A percentile compares a stretch with the other conserved stretches of the same genome.
phyloP scores from a whole-genome alignment of 1,140 invertebrate genomes.

The Drosophila bifasciata region DNA sequence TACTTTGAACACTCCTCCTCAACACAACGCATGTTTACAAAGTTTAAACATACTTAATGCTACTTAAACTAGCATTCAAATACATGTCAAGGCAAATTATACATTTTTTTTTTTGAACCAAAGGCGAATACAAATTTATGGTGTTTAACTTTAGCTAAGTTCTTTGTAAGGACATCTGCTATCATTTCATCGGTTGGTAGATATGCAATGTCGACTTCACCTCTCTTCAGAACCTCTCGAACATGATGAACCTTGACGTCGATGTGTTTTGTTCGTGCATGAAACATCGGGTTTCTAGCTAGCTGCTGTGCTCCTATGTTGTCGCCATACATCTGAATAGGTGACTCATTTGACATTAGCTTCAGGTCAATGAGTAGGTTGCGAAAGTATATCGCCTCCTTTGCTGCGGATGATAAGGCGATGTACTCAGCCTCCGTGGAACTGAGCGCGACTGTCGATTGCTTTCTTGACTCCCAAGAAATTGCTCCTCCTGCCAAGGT shows the following conservation, averaged over 20 bases:
- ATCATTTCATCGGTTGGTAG: too few species aligned
- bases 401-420: conserved; percentile 6
- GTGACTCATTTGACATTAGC: background rate
- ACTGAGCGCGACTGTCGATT: background rate
- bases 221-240: background rate
- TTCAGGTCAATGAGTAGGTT: background rate
- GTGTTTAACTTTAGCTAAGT: too few species aligned
- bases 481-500: background rate
- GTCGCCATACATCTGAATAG: background rate
- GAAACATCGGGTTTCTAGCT: background rate
- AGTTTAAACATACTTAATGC: too few species aligned
- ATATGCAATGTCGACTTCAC: background rate
- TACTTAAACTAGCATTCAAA: too few species aligned
- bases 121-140: too few species aligned
- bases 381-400: conserved; percentile 7
- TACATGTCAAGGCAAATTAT: too few species aligned
- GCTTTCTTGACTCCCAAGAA: conserved; percentile 6
- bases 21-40: too few species aligned
- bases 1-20: too few species aligned
- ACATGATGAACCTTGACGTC: background rate
- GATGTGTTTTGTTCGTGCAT: background rate
- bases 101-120: too few species aligned
- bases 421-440: conserved; percentile 4
- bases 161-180: too few species aligned
- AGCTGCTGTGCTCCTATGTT: background rate